These are phyloP conservation scores for Salvelinus namaycush DNA, from an alignment of 2,113 vertebrate genomes.

Conservation along the genomic window DNA sequence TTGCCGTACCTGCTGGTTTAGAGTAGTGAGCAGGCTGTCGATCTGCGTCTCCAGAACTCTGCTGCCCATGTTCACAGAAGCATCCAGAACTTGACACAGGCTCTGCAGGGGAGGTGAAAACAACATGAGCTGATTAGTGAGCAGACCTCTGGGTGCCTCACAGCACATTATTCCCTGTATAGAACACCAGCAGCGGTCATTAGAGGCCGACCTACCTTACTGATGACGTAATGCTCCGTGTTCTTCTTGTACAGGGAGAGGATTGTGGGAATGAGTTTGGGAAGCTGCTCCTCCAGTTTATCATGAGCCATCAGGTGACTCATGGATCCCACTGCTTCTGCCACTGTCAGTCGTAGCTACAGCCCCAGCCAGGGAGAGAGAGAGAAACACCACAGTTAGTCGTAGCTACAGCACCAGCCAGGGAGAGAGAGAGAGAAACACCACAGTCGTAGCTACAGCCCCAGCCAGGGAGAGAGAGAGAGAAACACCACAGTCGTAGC, in stretches of 20 bases:
- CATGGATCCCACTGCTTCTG: constrained; percentile 89
- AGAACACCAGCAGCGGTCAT: neutral
- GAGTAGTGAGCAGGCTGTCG: constrained; percentile 75
- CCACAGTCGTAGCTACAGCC: no score
- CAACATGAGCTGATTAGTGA: neutral
- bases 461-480: no score
- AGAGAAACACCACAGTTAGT: no score
- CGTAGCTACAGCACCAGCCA: no score
- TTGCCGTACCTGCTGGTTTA: constrained; percentile 83
- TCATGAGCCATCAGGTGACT: constrained; percentile 84
- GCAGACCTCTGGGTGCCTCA: neutral
- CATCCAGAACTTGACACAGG: constrained; percentile 88
- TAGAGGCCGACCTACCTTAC: constrained; percentile 75
- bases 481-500: no score
- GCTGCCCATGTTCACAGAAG: constrained; percentile 83
- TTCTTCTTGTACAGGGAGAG: constrained; percentile 89
- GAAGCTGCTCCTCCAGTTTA: constrained; percentile 91
- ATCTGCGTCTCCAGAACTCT: constrained; percentile 85
- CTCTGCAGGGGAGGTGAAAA: constrained; percentile 70
- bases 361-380: neutral
- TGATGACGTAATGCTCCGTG: constrained; percentile 83
- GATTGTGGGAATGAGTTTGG: constrained; percentile 82
- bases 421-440: no score
- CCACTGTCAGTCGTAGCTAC: constrained; percentile 87
- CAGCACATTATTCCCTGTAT: no score